phyloP scores from a whole-genome alignment of 2,113 vertebrate genomes.

The Heloderma charlesbogerti region DNA sequence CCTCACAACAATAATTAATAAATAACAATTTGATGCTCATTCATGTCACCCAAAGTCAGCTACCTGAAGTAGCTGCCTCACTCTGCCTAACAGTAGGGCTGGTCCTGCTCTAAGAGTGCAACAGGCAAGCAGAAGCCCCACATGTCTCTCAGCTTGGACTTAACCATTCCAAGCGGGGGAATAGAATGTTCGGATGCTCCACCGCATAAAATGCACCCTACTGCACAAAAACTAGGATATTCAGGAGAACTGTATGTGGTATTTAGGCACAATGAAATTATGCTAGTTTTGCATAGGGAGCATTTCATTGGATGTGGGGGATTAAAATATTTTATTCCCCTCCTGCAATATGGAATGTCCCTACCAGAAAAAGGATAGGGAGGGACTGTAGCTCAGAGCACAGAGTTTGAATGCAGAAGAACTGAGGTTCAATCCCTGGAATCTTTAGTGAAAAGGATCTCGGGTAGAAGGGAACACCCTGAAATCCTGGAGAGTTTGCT shows the following conservation, averaged over 20 bases:
- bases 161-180: not conserved
- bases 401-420: not conserved
- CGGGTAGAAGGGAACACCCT: not conserved
- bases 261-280: not conserved
- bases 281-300: not conserved
- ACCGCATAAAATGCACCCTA: not conserved
- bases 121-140: not conserved
- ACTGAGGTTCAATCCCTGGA: not conserved
- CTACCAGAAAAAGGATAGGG: not conserved
- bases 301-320: not conserved
- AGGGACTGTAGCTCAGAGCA: not conserved
- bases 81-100: no score
- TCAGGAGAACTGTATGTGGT: not conserved
- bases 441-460: not conserved
- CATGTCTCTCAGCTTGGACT: not conserved
- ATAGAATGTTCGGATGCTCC: not conserved
- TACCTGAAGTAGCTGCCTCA: no score
- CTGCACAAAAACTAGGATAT: not conserved
- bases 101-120: not conserved
- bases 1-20: no score
- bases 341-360: not conserved
- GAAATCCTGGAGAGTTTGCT: not conserved
- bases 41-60: no score
- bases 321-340: no score
- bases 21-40: no score